phyloP scores from a whole-genome alignment of 2,113 vertebrate genomes.

The Edolisoma coerulescens region DNA sequence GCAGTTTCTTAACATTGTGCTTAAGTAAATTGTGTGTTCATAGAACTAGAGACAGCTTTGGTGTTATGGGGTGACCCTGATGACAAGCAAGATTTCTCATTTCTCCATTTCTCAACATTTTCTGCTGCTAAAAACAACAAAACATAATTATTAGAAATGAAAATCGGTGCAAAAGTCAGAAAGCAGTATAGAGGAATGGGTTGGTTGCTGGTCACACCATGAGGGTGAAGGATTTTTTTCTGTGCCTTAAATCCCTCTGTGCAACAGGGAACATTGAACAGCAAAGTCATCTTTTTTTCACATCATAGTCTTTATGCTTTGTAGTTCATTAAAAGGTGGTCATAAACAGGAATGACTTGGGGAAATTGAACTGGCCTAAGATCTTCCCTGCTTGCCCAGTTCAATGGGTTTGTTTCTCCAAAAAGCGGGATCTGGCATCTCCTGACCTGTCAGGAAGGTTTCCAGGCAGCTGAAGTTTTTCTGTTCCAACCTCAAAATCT shows the following conservation, averaged over 20 bases:
- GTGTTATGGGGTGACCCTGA: not conserved
- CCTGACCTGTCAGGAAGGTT: not conserved
- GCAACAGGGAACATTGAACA: not conserved
- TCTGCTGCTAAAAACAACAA: not conserved
- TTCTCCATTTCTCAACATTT: not conserved
- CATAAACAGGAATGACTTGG: rapidly evolving
- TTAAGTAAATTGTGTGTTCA: not conserved
- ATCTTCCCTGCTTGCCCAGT: not conserved
- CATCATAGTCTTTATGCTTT: not conserved
- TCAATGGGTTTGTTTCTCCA: not conserved
- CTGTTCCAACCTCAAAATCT: not conserved
- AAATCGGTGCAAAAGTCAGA: not conserved
- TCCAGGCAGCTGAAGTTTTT: not conserved
- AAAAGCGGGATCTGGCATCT: not conserved
- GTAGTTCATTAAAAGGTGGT: not conserved
- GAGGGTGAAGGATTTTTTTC: not conserved
- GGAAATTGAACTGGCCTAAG: not conserved
- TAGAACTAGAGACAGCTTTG: not conserved
- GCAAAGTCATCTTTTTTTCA: not conserved
- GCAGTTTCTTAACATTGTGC: not conserved
- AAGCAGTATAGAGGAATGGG: not conserved
- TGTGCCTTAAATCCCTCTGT: not conserved
- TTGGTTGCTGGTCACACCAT: not conserved
- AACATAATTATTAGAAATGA: not conserved
- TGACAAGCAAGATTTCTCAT: not conserved